phyloP scores from a whole-genome alignment of 2,888 invertebrate genomes.

The Perizoma affinitatum region DNA sequence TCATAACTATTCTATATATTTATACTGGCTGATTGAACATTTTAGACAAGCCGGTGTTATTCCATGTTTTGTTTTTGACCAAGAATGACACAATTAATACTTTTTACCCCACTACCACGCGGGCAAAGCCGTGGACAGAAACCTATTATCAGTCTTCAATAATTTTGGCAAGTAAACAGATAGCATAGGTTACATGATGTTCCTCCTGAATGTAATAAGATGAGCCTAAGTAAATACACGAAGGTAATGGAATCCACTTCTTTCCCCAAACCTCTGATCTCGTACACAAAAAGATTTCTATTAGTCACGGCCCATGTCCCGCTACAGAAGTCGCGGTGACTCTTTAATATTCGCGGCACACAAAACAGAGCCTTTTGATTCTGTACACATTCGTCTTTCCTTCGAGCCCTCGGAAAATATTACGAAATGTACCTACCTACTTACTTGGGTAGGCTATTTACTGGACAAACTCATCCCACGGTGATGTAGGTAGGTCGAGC shows the following conservation, averaged over 20 bases:
- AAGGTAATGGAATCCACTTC: slow-evolving; percentile 24
- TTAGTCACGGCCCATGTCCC: slow-evolving; percentile 35
- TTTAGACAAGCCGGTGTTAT: no score
- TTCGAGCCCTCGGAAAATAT: slow-evolving; percentile 13
- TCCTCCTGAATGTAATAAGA: neutral
- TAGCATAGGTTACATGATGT: no score
- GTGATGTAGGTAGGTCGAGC: no score
- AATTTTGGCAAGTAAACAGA: no score
- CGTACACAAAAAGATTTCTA: slow-evolving; percentile 38
- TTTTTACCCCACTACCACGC: no score
- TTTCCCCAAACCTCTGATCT: slow-evolving; percentile 31
- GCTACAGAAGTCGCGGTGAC: slow-evolving; percentile 22
- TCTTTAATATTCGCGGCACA: slow-evolving; percentile 40
- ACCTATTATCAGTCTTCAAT: no score
- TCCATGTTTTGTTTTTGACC: no score
- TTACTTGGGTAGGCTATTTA: neutral
- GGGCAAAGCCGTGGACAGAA: no score
- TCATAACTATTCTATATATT: no score
- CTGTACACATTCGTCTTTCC: slow-evolving; percentile 31
- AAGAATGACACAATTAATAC: no score
- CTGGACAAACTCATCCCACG: no score
- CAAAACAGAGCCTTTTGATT: slow-evolving; percentile 35
- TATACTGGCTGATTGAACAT: no score
- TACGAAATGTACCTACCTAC: slow-evolving; percentile 2
- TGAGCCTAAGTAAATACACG: neutral